These are phyloP conservation scores for Odocoileus virginianus DNA, from an alignment of 2,113 vertebrate genomes.

Conservation along the genomic window DNA sequence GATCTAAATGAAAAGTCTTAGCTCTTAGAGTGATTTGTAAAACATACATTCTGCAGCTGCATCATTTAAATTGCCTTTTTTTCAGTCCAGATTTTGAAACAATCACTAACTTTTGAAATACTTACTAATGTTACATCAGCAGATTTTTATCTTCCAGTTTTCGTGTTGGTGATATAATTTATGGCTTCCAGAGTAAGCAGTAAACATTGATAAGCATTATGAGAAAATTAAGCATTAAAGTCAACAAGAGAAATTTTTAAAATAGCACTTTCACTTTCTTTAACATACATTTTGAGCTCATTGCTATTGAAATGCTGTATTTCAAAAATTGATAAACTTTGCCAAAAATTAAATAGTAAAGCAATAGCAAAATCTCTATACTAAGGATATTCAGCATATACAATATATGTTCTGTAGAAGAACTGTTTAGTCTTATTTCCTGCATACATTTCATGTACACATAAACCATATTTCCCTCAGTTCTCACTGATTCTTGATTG, in stretches of 20 bases:
- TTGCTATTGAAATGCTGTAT: neutral
- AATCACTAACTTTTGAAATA: slow-evolving; percentile 39
- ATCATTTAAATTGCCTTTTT: neutral
- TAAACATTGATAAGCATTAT: neutral
- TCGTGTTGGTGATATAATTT: neutral
- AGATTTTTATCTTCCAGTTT: slow-evolving; percentile 34
- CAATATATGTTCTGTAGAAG: neutral
- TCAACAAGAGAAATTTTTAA: neutral
- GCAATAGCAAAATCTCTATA: neutral
- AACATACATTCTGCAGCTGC: neutral
- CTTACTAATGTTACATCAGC: neutral
- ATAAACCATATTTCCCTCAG: neutral
- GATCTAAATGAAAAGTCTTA: slow-evolving; percentile 58
- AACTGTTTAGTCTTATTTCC: neutral
- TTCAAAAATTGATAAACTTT: neutral
- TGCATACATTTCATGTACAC: neutral
- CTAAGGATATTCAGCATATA: neutral
- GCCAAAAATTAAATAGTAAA: neutral
- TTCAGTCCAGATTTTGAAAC: neutral
- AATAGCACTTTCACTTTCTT: neutral
- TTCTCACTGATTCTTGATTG: neutral
- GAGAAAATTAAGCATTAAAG: neutral
- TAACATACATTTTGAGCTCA: neutral
- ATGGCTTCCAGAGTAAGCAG: neutral
- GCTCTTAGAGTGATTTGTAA: neutral